Evolutionary conservation across 2,113 vertebrate species (phyloP).

Genomic region (Pteruthius melanotis): DNA sequence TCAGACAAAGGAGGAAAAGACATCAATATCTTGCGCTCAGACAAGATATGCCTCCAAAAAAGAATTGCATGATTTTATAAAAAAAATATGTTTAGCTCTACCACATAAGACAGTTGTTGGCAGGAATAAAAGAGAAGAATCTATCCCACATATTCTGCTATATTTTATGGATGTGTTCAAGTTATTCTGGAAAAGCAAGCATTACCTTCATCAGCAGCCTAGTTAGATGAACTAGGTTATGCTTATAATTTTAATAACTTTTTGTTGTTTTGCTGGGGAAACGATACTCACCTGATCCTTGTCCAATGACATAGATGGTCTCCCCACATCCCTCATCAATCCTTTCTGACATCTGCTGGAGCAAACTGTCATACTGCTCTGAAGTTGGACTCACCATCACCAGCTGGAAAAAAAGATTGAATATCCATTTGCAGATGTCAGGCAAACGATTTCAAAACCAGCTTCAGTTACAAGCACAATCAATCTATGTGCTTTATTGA

Average conservation of each 20-base stretch:
- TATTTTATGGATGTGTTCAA: neutral
- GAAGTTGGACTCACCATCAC: conserved; percentile 95
- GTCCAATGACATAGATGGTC: conserved; percentile 97
- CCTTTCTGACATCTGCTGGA: conserved; percentile 90
- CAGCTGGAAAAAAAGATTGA: conserved; percentile 77
- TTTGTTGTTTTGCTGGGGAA: conserved; percentile 3
- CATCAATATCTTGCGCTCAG: too few species aligned
- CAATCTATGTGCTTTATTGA: neutral
- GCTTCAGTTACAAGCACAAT: neutral
- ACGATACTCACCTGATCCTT: conserved; percentile 89
- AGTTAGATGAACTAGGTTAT: neutral
- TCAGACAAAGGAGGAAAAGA: too few species aligned
- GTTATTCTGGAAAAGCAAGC: neutral
- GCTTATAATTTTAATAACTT: neutral
- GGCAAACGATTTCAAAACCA: neutral
- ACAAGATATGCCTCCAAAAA: neutral
- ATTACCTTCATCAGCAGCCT: neutral
- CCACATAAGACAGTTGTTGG: neutral
- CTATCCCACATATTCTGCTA: neutral
- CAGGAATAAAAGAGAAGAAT: neutral
- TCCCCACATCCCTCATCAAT: conserved; percentile 98
- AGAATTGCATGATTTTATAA: neutral
- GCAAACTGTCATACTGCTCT: conserved; percentile 96
- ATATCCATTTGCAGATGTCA: neutral
- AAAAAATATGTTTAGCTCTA: neutral